These are phyloP conservation scores for Pseudachorutes palmiensis DNA, from an alignment of 1,140 invertebrate species.

Conservation along the genomic window DNA sequence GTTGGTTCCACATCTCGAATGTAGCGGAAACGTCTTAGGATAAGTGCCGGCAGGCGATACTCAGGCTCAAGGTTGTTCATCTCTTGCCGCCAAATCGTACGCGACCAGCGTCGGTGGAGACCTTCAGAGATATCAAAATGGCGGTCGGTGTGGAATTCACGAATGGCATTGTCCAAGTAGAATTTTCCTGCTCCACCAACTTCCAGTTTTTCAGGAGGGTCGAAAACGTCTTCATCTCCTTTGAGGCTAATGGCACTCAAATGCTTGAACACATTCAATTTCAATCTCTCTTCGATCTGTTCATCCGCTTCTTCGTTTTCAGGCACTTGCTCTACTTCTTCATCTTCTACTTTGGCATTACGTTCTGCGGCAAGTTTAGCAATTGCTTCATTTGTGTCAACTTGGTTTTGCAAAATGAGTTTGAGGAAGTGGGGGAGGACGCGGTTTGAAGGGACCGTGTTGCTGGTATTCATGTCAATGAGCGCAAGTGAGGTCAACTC, in stretches of 20 bases:
- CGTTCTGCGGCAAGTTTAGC: too few species aligned
- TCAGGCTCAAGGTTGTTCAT: constrained; percentile 16
- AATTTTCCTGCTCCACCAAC: neutral
- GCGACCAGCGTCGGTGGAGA: constrained; percentile 15
- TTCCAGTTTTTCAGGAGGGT: neutral
- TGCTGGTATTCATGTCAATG: too few species aligned
- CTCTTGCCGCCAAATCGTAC: constrained; percentile 18
- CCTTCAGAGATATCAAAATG: too few species aligned
- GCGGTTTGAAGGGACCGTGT: too few species aligned
- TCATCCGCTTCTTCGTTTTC: neutral
- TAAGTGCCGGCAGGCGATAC: constrained; percentile 20
- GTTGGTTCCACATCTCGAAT: constrained; percentile 16
- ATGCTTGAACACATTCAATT: too few species aligned
- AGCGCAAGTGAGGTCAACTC: too few species aligned
- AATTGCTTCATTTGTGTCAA: too few species aligned
- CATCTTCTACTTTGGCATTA: neutral
- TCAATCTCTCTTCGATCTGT: neutral
- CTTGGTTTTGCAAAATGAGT: constrained; percentile 2
- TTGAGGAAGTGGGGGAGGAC: constrained; percentile 10
- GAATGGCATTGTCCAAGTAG: constrained; percentile 4
- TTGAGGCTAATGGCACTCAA: neutral
- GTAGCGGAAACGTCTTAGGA: constrained; percentile 19
- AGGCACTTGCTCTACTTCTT: neutral
- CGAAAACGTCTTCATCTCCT: neutral
- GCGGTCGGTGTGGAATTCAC: too few species aligned